phyloP scores from a whole-genome alignment of 2,797 vertebrate genomes.

The Sarcoramphus papa region DNA sequence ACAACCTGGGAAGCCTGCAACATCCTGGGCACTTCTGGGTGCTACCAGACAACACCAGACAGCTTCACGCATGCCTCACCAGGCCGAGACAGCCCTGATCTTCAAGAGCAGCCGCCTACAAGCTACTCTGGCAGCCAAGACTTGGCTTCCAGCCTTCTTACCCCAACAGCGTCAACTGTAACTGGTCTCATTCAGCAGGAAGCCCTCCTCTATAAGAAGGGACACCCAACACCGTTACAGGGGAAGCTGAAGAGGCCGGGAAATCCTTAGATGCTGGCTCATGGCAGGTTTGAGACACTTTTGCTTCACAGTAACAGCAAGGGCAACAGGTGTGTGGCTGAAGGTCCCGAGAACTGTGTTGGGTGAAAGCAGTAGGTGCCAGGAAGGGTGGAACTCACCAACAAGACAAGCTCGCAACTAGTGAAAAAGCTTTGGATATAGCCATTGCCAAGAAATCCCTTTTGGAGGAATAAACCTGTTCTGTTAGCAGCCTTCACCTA shows the following conservation, averaged over 20 bases:
- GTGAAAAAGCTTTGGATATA: background rate
- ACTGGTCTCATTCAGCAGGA: background rate
- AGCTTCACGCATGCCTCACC: rapidly evolving
- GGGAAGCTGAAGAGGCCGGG: background rate
- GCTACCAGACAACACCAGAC: background rate
- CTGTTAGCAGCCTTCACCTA: background rate
- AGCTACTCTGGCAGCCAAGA: background rate
- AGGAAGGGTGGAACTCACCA: background rate
- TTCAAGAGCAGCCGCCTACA: background rate
- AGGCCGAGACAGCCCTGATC: background rate
- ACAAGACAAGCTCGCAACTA: background rate
- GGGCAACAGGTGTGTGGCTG: background rate
- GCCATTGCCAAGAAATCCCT: background rate
- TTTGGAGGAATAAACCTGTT: background rate
- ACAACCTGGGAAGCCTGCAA: background rate
- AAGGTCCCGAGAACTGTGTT: background rate
- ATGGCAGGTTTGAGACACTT: background rate
- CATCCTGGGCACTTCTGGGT: background rate
- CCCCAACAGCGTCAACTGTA: background rate
- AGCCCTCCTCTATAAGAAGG: background rate
- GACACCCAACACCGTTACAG: background rate
- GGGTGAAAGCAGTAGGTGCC: background rate
- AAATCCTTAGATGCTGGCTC: background rate
- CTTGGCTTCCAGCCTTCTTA: background rate
- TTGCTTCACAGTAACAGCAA: background rate